A percentile compares a stretch with the other conserved stretches of the same genome.
Conservation (phyloP, 1,140 invertebrate species). For the Halyomorpha halys region DNA sequence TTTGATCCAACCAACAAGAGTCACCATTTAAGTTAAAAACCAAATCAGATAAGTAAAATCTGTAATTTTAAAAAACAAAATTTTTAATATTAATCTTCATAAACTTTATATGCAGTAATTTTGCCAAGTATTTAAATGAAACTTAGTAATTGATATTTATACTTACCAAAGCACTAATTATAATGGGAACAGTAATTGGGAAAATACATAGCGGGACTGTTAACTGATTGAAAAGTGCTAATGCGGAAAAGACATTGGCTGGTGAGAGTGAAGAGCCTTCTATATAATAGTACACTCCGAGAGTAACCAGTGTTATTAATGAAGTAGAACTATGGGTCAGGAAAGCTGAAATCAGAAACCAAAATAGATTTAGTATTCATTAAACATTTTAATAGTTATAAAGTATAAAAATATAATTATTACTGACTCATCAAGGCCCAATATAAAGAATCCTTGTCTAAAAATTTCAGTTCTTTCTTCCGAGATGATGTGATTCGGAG, state of each 20-base stretch:
- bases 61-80: not conserved
- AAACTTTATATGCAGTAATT: conserved; percentile 6
- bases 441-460: conserved; percentile 62
- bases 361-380: not conserved
- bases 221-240: conserved; percentile 70
- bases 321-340: conserved; percentile 62
- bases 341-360: conserved; percentile 47
- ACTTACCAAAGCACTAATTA: conserved; percentile 61
- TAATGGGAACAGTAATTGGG: conserved; percentile 64
- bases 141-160: not conserved
- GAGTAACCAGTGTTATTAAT: conserved; percentile 59
- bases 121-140: too few relatives aligned
- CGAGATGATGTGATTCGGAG: conserved; percentile 52
- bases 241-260: conserved; percentile 58
- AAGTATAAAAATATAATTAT: not conserved
- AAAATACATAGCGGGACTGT: conserved; percentile 68
- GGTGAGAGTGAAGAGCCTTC: conserved; percentile 49
- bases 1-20: too few relatives aligned
- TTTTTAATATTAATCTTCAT: not conserved
- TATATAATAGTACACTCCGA: conserved; percentile 50
- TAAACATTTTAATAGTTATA: not conserved
- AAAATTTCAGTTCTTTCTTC: conserved; percentile 55
- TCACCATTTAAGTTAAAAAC: too few relatives aligned
- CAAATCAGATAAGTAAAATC: conserved; percentile 25
- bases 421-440: conserved; percentile 61